Percentiles rank a stretch among this genome's conserved stretches.
These are phyloP conservation scores for Myrmecophaga tridactyla DNA, from an alignment of 2,113 vertebrate species.

Conservation along the genomic window DNA sequence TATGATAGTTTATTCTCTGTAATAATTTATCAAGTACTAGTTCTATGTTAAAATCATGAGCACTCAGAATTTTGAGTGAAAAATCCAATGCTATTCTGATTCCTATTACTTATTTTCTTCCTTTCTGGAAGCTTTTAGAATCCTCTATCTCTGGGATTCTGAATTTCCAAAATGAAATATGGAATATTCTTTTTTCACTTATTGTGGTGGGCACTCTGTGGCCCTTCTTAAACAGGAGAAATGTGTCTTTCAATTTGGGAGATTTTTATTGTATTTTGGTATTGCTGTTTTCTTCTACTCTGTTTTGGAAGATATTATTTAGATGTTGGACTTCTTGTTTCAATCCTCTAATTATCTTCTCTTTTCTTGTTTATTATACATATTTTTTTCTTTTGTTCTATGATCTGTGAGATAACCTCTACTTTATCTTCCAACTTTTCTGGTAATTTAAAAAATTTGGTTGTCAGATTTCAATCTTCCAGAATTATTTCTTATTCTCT, in stretches of 20 bases:
- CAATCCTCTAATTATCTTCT: neutral
- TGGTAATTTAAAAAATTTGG: neutral
- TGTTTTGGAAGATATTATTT: neutral
- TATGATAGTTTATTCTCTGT: neutral
- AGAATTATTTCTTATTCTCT: neutral
- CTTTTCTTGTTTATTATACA: neutral
- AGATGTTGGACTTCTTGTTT: neutral
- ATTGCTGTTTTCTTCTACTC: neutral
- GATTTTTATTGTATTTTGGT: neutral
- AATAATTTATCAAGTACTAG: neutral
- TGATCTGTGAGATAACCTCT: neutral
- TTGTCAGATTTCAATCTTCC: neutral
- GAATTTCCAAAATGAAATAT: neutral
- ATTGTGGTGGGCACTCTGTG: neutral
- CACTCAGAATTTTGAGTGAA: neutral
- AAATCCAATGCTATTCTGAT: neutral
- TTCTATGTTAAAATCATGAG: neutral
- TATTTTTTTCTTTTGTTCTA: neutral
- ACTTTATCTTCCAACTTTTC: neutral
- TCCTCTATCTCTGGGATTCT: neutral
- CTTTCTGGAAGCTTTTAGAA: neutral
- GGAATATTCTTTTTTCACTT: neutral
- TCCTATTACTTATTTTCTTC: neutral
- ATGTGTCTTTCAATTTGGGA: neutral
- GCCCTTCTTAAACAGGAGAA: neutral